Conservation (phyloP, 2,888 invertebrate genomes). For the Callyntrura sp. region DNA sequence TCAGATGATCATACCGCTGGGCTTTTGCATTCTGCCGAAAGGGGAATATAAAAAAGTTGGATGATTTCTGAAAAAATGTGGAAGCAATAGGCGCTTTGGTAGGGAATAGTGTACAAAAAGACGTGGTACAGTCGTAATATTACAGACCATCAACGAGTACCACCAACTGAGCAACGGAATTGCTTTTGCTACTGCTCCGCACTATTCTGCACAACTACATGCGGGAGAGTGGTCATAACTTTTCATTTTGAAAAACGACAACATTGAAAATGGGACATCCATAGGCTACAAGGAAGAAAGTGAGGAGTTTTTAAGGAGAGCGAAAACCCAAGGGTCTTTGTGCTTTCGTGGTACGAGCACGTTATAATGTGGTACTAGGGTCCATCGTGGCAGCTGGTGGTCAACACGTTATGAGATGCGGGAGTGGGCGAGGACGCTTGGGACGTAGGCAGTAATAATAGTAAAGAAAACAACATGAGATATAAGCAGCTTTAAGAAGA, state of each 20-base stretch:
- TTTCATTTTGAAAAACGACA: conserved; percentile 70
- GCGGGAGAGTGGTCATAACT: conserved; percentile 78
- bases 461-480: background rate
- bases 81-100: background rate
- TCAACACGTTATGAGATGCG: background rate
- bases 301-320: too few species aligned
- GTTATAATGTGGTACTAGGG: background rate
- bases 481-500: background rate
- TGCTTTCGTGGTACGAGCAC: too few species aligned
- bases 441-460: too few species aligned
- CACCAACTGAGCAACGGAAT: conserved; percentile 74
- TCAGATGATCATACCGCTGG: background rate
- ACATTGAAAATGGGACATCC: conserved; percentile 59
- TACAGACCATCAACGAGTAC: conserved; percentile 53
- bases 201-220: conserved; percentile 31
- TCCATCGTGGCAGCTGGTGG: background rate
- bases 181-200: conserved; percentile 75
- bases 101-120: background rate
- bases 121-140: conserved; percentile 36
- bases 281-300: background rate
- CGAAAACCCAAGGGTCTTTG: too few species aligned
- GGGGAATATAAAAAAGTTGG: too few species aligned
- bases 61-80: background rate
- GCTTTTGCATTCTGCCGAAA: too few species aligned
- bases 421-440: background rate